Base-by-base conservation (phyloP, 2,797 vertebrate species). In the Premnoplex brunnescens region DNA sequence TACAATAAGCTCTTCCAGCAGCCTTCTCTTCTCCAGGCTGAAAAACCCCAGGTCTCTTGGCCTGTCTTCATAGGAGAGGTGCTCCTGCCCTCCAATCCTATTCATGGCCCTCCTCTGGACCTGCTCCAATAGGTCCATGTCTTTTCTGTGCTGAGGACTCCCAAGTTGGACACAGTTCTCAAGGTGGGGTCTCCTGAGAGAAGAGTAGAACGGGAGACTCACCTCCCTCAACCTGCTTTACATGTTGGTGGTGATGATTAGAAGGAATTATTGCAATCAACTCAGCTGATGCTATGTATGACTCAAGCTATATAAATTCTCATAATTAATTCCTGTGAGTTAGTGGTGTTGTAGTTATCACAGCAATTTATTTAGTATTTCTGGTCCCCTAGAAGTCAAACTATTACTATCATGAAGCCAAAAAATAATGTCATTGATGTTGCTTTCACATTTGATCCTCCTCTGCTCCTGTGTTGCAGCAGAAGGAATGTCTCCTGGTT, bases 121-220 rank as follows among this genome's bases (percentile, higher is more conserved):
- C 5, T 1, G 0, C 11, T 69, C 48, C 30, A 80, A 43, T 22
- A n/a, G 12, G 6, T 63, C 14, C 21, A 9, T 10, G 13, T 36
- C 44, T 22, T 15, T 73, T 16, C 22, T 36, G 8, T n/a, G 28
- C 21, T 63, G 23, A 4, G 24, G 16, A 12, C 39, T 7, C 49
- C 58, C 48, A 9, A 48, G 41, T 7, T 63, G n/a, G 6, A 63
- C 0, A 1, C 43, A 77, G 60, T 10, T 7, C n/a, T 67, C 5
- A 74, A 63, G n/a, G 20, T 10, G 16, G 12, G 26, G 9, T 51
- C 20, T 64, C 63, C 44, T 1, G 2, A 46, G 27, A 44, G 30
- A 2, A 1, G 37, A 56, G 18, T 0, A 62, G 19, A 44, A 8
- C 1, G 3, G 3, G 2, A 84, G 37, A 79, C n/a, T 41, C 28